Evolutionary conservation across 2,797 vertebrate species (phyloP).

Genomic region (Danio aesculapii): DNA sequence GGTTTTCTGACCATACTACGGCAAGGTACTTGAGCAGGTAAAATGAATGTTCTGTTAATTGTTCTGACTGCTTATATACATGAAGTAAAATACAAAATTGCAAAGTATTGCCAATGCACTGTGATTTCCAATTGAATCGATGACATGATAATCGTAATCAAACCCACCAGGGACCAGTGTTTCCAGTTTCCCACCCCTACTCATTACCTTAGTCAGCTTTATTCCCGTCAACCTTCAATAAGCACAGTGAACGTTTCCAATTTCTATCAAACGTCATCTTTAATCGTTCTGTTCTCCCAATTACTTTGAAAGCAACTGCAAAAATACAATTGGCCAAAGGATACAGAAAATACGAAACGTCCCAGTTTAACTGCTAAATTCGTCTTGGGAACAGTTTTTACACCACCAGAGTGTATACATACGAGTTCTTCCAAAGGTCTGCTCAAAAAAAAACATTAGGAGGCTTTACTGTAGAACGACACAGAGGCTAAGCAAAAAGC

Average conservation of each 20-base stretch:
- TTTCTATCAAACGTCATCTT: constrained; percentile 32
- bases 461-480: constrained; percentile 18
- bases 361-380: constrained; percentile 23
- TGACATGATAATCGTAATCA: too few relatives aligned
- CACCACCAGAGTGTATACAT: neutral
- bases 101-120: too few relatives aligned
- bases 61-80: too few relatives aligned
- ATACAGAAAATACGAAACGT: constrained; percentile 56
- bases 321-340: constrained; percentile 34
- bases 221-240: neutral
- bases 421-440: neutral
- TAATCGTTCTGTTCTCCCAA: constrained; percentile 42
- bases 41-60: too few relatives aligned
- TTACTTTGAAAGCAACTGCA: constrained; percentile 46
- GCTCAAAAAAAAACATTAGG: neutral
- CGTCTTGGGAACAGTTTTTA: neutral
- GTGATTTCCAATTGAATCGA: too few relatives aligned
- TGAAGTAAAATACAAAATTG: too few relatives aligned
- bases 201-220: too few relatives aligned
- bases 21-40: too few relatives aligned
- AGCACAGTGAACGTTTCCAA: constrained; percentile 4
- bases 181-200: too few relatives aligned
- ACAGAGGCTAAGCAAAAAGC: constrained; percentile 33
- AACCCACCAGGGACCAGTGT: too few relatives aligned
- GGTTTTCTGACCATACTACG: too few relatives aligned